phyloP scores from a whole-genome alignment of 2,113 vertebrate species.

The Ellobius talpinus region DNA sequence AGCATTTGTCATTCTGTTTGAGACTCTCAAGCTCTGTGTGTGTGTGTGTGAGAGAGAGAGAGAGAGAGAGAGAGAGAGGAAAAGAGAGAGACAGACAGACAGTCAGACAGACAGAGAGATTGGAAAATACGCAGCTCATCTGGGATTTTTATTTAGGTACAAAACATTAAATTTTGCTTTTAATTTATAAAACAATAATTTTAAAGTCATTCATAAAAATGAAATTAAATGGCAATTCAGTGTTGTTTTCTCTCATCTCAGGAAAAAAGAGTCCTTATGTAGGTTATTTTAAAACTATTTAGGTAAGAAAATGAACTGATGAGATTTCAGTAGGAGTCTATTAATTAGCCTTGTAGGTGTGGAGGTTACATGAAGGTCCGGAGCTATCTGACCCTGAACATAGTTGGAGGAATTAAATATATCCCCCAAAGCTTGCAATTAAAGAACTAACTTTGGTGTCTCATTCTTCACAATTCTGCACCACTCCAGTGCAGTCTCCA shows the following conservation, averaged over 20 bases:
- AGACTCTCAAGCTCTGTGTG: constrained; percentile 19
- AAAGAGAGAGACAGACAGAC: no score
- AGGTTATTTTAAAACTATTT: constrained; percentile 51
- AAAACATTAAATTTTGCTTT: constrained; percentile 30
- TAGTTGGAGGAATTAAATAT: constrained; percentile 55
- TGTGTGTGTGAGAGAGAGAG: background rate
- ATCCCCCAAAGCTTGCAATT: constrained; percentile 43
- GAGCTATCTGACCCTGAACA: constrained; percentile 24
- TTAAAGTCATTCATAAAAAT: constrained; percentile 43
- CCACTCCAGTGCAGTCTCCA: background rate
- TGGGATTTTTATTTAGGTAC: constrained; percentile 42
- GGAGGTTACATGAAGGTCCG: constrained; percentile 32
- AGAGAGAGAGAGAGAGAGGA: no score
- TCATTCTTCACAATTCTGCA: background rate
- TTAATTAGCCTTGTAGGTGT: background rate
- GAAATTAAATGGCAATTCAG: background rate
- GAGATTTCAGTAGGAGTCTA: background rate
- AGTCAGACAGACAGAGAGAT: no score
- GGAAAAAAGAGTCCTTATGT: background rate
- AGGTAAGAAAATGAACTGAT: constrained; percentile 8
- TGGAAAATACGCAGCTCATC: background rate
- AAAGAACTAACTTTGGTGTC: constrained; percentile 28
- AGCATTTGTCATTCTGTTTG: constrained; percentile 13
- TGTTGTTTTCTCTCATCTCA: background rate
- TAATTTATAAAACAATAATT: constrained; percentile 38